Evolutionary conservation across 37 sponge, comb jelly and placozoan species (phyloP).

Genomic region (Agelas oroides): DNA sequence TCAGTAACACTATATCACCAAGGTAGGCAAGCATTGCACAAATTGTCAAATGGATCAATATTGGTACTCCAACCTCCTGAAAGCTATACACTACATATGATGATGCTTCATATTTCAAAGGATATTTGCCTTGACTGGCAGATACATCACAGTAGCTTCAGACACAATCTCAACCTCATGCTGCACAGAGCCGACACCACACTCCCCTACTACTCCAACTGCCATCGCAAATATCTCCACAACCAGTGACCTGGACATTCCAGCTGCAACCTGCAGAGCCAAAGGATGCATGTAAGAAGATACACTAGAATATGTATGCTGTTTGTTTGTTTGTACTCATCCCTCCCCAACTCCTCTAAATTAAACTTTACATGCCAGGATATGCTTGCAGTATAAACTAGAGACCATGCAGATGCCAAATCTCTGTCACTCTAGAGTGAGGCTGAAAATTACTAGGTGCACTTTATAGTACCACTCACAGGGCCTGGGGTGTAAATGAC

Average conservation of each 20-base stretch:
- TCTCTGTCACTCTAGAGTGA: no score
- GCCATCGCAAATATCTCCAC: slow-evolving; percentile 89
- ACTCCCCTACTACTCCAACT: slow-evolving; percentile 73
- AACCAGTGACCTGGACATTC: slow-evolving; percentile 74
- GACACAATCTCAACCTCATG: slow-evolving; percentile 81
- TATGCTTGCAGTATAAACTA: no score
- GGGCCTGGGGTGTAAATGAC: slow-evolving; percentile 81
- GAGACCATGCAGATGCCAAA: no score
- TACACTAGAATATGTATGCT: neutral
- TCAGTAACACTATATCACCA: no score
- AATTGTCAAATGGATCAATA: no score
- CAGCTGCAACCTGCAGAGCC: slow-evolving; percentile 91
- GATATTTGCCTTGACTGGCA: slow-evolving; percentile 92
- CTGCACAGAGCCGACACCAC: slow-evolving; percentile 55
- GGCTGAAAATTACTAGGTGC: no score
- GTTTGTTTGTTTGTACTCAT: neutral
- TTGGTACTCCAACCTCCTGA: no score
- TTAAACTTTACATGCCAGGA: no score
- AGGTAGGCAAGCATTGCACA: no score
- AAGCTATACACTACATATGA: neutral
- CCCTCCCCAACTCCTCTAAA: neutral
- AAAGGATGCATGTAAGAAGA: neutral
- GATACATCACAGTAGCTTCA: slow-evolving; percentile 72
- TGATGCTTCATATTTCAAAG: neutral
- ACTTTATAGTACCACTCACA: slow-evolving; percentile 73